Evolutionary conservation across 2,888 invertebrate species (phyloP), one percentile per base, ranked within the genome.

Genomic region (Noctua janthe): DNA sequence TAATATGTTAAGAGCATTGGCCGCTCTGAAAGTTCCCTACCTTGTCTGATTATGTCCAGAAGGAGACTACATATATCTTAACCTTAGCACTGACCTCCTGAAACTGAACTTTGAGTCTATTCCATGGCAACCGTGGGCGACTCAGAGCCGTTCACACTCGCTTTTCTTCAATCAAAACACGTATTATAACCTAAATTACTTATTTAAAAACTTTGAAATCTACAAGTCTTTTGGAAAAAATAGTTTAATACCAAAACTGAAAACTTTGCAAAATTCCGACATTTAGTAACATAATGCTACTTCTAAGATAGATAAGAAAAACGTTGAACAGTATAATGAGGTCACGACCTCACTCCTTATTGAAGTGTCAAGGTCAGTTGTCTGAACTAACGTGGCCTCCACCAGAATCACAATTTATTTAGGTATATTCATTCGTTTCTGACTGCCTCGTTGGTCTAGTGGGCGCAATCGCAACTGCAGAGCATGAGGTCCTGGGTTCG

Each of bases 1-100:
- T 15, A 81, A 43, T n/a, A 17, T 51, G 17, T 39, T 71, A 71
- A 51, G 29, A 76, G 23, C 71, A 29, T 56, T 71, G 54, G 47
- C 20, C 6, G 23, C 29, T 71, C 7, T 35, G 17, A 47, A 49
- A 17, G 6, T 47, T 8, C 43, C 49, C 13, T 35, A 35, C 2
- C 3, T 23, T 3, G 2, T 7, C 7, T 49, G 15, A n/a, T 1
- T n/a, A 15, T n/a, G 35, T 71, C 23, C 7, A 23, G 3, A 17
- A 51, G 3, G 29, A 78, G 2, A 23, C 10, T n/a, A 51, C n/a
- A 43, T 8, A 47, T 64, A 10, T 10, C 15, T 15, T 47, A 20
- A 39, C 8, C 17, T 62, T 29, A 15, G 15, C 1, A 2, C 15
- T 62, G 15, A 62, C 2, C 29, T 29, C 15, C 15, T 29, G 62